These are phyloP conservation scores for Cyclura pinguis DNA, from an alignment of 2,797 vertebrate species.

Conservation along the genomic window DNA sequence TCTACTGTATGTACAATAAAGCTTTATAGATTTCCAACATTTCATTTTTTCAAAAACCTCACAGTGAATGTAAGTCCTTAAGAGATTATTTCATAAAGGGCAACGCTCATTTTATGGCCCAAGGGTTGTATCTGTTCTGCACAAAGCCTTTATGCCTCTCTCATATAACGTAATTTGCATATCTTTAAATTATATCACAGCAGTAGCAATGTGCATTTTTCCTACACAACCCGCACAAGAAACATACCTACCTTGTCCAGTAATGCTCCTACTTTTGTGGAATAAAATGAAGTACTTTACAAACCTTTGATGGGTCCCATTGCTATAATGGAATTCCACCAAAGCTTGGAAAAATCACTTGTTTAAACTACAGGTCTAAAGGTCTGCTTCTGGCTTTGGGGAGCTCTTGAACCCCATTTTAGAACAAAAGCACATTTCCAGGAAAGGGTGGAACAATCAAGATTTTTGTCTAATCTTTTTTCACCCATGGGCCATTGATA, in stretches of 20 bases:
- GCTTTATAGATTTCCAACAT: conserved; percentile 83
- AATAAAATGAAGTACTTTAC: conserved; percentile 64
- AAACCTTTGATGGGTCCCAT: background rate
- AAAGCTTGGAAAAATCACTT: too few species aligned
- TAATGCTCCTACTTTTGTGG: conserved; percentile 69
- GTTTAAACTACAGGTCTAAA: too few species aligned
- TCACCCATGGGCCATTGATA: too few species aligned
- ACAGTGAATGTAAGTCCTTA: conserved; percentile 72
- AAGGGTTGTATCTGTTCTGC: conserved; percentile 62
- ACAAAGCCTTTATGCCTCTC: conserved; percentile 70
- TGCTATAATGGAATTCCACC: too few species aligned
- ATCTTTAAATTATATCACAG: conserved; percentile 73
- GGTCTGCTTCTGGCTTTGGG: too few species aligned
- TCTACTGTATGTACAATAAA: conserved; percentile 85
- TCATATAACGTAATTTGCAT: conserved; percentile 67
- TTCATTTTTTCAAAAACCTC: conserved; percentile 78
- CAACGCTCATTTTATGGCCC: conserved; percentile 69
- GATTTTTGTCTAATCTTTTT: too few species aligned
- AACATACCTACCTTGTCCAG: conserved; percentile 62
- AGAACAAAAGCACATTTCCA: too few species aligned
- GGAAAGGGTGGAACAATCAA: too few species aligned
- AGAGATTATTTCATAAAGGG: conserved; percentile 53
- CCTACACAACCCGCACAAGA: conserved; percentile 61
- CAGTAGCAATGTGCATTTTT: conserved; percentile 73
- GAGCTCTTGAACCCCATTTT: too few species aligned